phyloP scores from a whole-genome alignment of 2,113 vertebrate genomes.

The Chionis minor region DNA sequence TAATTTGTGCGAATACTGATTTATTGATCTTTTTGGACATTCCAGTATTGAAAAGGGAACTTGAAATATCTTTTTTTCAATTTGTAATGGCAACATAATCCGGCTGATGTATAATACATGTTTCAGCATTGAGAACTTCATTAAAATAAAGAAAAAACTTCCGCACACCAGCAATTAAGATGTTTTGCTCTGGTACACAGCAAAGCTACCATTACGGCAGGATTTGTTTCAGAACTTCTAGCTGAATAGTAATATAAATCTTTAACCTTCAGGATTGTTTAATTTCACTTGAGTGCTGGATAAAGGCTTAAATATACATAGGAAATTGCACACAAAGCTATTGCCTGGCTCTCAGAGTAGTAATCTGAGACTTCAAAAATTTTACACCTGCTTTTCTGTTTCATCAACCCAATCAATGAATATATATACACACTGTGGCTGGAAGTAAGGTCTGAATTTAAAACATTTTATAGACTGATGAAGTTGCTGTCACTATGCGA shows the following conservation, averaged over 20 bases:
- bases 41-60: neutral
- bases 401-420: neutral
- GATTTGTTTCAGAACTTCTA: slow-evolving; percentile 13
- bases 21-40: neutral
- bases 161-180: neutral
- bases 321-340: neutral
- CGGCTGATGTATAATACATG: neutral
- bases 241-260: neutral
- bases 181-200: neutral
- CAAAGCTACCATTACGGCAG: neutral
- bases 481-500: neutral
- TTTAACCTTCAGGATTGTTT: neutral
- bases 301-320: neutral
- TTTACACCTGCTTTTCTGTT: neutral
- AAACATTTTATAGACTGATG: neutral
- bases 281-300: neutral
- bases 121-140: neutral
- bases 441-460: neutral
- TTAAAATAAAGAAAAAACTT: slow-evolving; percentile 6
- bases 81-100: neutral
- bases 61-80: slow-evolving; percentile 19
- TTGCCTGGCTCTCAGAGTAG: neutral
- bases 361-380: neutral
- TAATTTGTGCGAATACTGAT: neutral
- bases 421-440: neutral